These are phyloP conservation scores for Rhombomys opimus DNA, from an alignment of 2,113 vertebrate species.

Conservation along the genomic window DNA sequence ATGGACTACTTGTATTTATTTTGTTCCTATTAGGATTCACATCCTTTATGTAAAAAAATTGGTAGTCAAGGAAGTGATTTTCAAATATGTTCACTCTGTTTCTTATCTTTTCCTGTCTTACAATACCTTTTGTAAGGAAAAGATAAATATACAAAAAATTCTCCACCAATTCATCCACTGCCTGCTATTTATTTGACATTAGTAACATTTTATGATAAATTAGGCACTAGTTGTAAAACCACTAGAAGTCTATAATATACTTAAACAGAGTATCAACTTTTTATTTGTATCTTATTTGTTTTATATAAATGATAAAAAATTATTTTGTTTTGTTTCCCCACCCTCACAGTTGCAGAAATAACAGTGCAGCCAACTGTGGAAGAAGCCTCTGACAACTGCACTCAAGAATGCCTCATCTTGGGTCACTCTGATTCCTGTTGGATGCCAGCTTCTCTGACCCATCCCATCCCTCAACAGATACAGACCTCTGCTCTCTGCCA, in stretches of 20 bases:
- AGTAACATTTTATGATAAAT: constrained; percentile 29
- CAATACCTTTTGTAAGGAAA: neutral
- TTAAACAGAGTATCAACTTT: neutral
- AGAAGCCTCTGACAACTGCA: constrained; percentile 97
- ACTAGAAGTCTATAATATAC: neutral
- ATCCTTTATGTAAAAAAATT: neutral
- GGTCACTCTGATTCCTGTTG: constrained; percentile 99
- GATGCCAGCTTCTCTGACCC: constrained; percentile 94
- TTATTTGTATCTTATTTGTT: neutral
- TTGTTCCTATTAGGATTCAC: neutral
- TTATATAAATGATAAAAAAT: neutral
- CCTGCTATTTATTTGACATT: constrained; percentile 24
- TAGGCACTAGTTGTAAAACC: neutral
- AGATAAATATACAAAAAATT: neutral
- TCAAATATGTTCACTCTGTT: neutral
- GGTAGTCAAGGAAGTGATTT: neutral
- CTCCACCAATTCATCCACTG: neutral
- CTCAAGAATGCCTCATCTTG: constrained; percentile 97
- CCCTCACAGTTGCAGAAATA: constrained; percentile 92
- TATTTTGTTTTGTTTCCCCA: constrained; percentile 11
- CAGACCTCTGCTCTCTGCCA: neutral
- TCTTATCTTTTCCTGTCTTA: neutral
- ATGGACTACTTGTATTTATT: neutral
- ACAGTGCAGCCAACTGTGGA: constrained; percentile 96
- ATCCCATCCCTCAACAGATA: constrained; percentile 53